Percentiles rank a stretch among this genome's conserved stretches.
phyloP scores from a whole-genome alignment of 23 tunicate genomes.

The Phallusia fumigata region DNA sequence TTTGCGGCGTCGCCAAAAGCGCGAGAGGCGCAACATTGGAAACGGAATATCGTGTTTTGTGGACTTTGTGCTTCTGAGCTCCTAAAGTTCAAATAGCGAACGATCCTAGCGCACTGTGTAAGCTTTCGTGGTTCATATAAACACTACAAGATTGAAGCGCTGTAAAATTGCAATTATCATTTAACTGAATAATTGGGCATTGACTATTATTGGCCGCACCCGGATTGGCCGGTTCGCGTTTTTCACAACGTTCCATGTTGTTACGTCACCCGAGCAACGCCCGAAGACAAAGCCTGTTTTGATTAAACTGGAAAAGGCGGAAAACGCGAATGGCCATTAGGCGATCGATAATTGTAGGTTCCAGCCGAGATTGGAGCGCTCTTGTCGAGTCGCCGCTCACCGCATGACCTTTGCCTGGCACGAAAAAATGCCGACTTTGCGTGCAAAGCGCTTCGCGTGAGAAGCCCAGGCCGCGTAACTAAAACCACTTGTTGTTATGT shows the following conservation, averaged over 20 bases:
- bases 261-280: not conserved
- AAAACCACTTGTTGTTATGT: constrained; percentile 40
- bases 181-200: no score
- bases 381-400: not conserved
- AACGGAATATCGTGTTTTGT: no score
- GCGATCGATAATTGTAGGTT: not conserved
- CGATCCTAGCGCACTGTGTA: no score
- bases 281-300: not conserved
- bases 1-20: no score
- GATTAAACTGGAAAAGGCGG: not conserved
- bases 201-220: no score
- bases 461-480: constrained; percentile 26
- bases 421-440: constrained; percentile 22
- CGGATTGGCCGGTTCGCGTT: no score
- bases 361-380: not conserved
- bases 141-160: no score
- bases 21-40: no score
- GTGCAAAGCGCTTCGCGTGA: constrained; percentile 55
- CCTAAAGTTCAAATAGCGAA: no score
- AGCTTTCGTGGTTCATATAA: no score
- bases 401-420: constrained; percentile 7
- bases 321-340: not conserved
- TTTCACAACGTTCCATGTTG: not conserved
- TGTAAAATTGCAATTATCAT: no score
- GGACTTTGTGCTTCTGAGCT: no score